Conservation (phyloP, 2,113 vertebrate genomes). For the Thunnus thynnus region DNA sequence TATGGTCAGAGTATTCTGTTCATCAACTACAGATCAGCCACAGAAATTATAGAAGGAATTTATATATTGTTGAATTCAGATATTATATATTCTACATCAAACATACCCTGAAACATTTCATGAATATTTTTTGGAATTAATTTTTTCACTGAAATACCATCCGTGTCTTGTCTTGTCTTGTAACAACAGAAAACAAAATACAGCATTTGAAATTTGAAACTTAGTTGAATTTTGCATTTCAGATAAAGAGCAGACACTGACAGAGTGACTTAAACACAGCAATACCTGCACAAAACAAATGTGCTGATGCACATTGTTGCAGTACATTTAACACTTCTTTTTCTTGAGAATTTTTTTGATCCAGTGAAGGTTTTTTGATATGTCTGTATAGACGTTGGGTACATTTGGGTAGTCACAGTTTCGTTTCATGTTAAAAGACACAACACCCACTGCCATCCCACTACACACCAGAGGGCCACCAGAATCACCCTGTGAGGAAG, state of each 20-base stretch:
- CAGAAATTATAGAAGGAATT: too few species aligned
- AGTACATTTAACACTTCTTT: constrained; percentile 21
- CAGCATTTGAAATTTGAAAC: too few species aligned
- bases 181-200: neutral
- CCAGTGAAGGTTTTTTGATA: constrained; percentile 71
- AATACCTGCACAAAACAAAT: neutral
- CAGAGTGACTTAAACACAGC: neutral
- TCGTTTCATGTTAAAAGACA: constrained; percentile 72
- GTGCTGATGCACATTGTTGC: neutral
- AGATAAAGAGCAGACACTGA: too few species aligned
- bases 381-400: constrained; percentile 77
- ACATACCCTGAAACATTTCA: too few species aligned
- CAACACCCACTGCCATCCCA: constrained; percentile 80
- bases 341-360: constrained; percentile 54
- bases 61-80: too few species aligned
- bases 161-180: too few species aligned
- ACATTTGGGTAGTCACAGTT: constrained; percentile 62
- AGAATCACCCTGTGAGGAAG: constrained; percentile 86
- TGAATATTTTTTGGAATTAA: too few species aligned
- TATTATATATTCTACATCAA: too few species aligned
- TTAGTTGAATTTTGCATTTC: too few species aligned
- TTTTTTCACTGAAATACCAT: too few species aligned
- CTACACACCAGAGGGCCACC: constrained; percentile 88
- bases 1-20: too few species aligned
- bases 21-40: too few species aligned